These are phyloP conservation scores for Fistularia commersonii DNA, from an alignment of 2,797 vertebrate species.

Conservation along the genomic window DNA sequence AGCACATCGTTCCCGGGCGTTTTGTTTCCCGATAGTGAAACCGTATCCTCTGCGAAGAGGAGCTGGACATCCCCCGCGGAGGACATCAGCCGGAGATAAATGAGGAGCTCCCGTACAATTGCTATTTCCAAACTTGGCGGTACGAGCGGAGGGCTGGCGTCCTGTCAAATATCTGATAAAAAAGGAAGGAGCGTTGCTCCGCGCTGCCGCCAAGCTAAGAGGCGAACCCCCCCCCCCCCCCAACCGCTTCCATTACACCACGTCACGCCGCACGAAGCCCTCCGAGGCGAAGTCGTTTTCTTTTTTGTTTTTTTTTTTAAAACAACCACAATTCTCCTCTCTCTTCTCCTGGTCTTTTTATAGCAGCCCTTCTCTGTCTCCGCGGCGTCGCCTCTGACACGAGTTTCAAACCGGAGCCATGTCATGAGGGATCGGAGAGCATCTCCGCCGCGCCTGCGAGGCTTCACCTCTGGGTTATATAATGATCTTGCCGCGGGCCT, in stretches of 20 bases:
- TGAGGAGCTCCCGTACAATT: background rate
- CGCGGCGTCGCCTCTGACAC: slow-evolving; percentile 48
- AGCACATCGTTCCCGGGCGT: no score
- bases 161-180: background rate
- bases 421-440: slow-evolving; percentile 70
- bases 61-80: background rate
- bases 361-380: slow-evolving; percentile 55
- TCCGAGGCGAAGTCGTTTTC: slow-evolving; percentile 22
- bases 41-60: no score
- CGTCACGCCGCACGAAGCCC: slow-evolving; percentile 25
- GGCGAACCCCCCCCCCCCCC: no score
- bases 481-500: slow-evolving; percentile 72
- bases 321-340: slow-evolving; percentile 50
- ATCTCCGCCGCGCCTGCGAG: slow-evolving; percentile 66
- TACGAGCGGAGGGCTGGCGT: background rate
- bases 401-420: slow-evolving; percentile 59
- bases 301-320: slow-evolving; percentile 49
- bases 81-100: background rate
- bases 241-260: no score
- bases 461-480: slow-evolving; percentile 73
- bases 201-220: no score
- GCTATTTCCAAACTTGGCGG: background rate
- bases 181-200: background rate
- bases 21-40: no score
- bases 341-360: slow-evolving; percentile 57